Conservation (phyloP, 2,888 invertebrate genomes). For the Tipula confusa region DNA sequence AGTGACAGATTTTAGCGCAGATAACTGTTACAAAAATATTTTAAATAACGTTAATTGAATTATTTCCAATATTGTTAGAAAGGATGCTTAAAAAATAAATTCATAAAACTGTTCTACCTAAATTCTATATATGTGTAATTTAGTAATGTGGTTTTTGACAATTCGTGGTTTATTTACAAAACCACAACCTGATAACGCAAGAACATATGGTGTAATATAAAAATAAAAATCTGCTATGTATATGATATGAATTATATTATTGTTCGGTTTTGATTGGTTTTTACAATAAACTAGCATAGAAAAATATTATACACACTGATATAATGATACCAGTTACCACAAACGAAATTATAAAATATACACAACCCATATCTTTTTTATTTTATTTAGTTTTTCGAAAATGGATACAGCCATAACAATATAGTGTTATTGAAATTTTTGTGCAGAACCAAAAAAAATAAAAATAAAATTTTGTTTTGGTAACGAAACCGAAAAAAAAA, state of each 20-base stretch:
- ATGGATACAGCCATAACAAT: not conserved
- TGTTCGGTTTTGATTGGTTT: not conserved
- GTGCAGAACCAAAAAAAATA: not conserved
- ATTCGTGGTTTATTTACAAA: not conserved
- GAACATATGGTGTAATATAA: not conserved
- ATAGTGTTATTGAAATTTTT: constrained; percentile 20
- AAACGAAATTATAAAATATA: constrained; percentile 12
- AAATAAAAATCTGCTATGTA: not conserved
- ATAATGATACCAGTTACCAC: not conserved
- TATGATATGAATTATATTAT: not conserved
- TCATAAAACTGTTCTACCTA: not conserved
- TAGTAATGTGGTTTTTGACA: constrained; percentile 3
- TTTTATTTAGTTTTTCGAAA: not conserved
- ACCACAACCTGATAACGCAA: constrained; percentile 13
- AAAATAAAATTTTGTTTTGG: not conserved
- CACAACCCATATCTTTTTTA: not conserved
- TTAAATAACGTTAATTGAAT: not conserved
- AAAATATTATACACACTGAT: not conserved
- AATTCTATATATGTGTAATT: not conserved
- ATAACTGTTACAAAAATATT: not conserved
- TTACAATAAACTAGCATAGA: not conserved
- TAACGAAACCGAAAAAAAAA: not conserved
- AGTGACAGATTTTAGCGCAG: too few relatives aligned
- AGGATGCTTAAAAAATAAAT: not conserved
- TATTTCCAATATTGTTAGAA: not conserved